Base-by-base conservation (phyloP, 2,888 invertebrate species). In the Pterobdella sp. region DNA sequence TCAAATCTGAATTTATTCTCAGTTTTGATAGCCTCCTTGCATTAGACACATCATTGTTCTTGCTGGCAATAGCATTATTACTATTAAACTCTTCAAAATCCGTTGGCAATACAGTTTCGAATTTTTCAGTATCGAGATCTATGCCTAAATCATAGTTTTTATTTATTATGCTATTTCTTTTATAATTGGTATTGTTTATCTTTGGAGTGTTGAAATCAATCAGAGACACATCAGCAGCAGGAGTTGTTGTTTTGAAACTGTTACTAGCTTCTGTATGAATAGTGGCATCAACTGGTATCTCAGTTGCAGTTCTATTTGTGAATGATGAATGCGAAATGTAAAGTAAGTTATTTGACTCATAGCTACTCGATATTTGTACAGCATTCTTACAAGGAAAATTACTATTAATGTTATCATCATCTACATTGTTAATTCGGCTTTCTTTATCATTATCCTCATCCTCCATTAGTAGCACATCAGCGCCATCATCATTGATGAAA, bases 401-500 rank as follows among this genome's bases (percentile, higher is more conserved):
- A 56, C n/a, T 22, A 56, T 26, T 26, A 22, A 4, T 26, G 60
- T 56, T 26, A 56, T 56, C n/a, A 56, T 22, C 60, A 56, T 26
- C n/a, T 26, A 4, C 60, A 56, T 22, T 22, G 3, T 22, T 26
- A 56, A 22, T 26, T 56, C 49, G 10, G 49, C 22, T 42, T 7
- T 42, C 49, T 14, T 42, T 22, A 42, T 42, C 49, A 42, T 42
- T 22, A 42, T 42, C 22, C 7, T 56, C 60, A 56, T 22, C 4
- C 18, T 22, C n/a, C 4, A 56, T 26, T 14, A 56, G n/a, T n/a
- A 56, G n/a, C n/a, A 4, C 32, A 65, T 65, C 65, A 31, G 18
- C 65, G 32, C 32, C 65, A 65, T 14, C 63, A 63, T n/a, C 31
- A 29, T 63, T 26, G n/a, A 26, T 63, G n/a, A 63, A 63, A 7